Base-by-base conservation (phyloP, 1,140 invertebrate genomes). In the Caenorhabditis latens region DNA sequence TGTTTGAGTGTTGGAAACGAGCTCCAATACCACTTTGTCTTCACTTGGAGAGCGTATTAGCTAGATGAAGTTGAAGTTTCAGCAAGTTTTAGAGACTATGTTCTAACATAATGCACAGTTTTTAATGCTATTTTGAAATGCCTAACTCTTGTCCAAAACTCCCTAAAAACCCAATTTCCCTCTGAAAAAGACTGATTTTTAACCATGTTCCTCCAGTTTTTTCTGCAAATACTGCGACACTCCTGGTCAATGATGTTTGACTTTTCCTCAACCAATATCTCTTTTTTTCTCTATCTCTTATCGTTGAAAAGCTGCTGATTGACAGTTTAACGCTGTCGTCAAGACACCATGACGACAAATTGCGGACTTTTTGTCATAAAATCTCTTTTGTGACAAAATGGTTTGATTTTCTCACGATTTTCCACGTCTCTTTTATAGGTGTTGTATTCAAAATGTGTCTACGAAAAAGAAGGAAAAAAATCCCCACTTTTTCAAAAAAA, bases 341-440 rank as follows among this genome's bases (percentile, higher is more conserved):
- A 79, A 79, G 11, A 50, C 71, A 79, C 46, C 40, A 24, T 43
- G 71, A 79, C 71, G 71, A 19, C 71, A 32, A 2, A 21, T 50
- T 79, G 71, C 71, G 21, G 71, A 79, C 71, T 46, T 46, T 71
- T 58, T 16, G 13, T n/a, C n/a, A 32, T 32, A 32, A 32, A 32
- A 32, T 46, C 46, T 71, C 14, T 43, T 13, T 32, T 9, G 21
- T 24, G 7, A 53, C 50, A 53, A 53, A 53, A 53, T 3, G n/a
- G n/a, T n/a, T 1, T 65, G 63, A 71, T 71, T 71, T 71, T 46
- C 19, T 42, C 40, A 16, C 42, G 9, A 9, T 19, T 71, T 46
- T 24, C 8, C 13, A 16, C 16, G n/a, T 0, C 19, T 71, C 16
- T 71, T 46, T 32, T 19, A 0, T 14, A 43, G 46, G 9, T 46